phyloP scores from a whole-genome alignment of 2,888 invertebrate species.

The Philereme transversata region DNA sequence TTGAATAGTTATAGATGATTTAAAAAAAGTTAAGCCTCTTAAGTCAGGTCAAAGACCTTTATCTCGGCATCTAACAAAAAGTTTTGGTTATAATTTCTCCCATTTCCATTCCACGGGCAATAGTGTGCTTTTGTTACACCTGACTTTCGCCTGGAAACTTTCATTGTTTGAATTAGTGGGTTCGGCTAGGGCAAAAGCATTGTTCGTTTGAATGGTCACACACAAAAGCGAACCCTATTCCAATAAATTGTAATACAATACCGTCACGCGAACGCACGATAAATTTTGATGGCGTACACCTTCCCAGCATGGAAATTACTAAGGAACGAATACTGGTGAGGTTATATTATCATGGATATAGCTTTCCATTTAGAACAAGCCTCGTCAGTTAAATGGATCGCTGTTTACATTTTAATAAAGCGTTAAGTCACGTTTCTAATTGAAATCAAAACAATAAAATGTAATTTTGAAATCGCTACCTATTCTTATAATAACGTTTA shows the following conservation, averaged over 20 bases:
- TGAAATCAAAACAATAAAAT: conserved; percentile 18
- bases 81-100: conserved; percentile 24
- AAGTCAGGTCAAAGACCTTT: conserved; percentile 51
- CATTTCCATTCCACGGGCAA: conserved; percentile 7
- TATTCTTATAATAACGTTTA: conserved; percentile 3
- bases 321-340: conserved; percentile 13
- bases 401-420: conserved; percentile 25
- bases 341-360: conserved; percentile 19
- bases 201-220: conserved; percentile 56
- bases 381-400: conserved; percentile 20
- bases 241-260: conserved; percentile 61
- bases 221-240: conserved; percentile 61
- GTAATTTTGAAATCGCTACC: conserved; percentile 12
- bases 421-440: conserved; percentile 27
- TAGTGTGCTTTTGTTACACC: conserved; percentile 32
- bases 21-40: conserved; percentile 48
- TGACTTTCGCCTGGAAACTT: conserved; percentile 51
- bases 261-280: conserved; percentile 61
- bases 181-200: conserved; percentile 59
- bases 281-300: conserved; percentile 41
- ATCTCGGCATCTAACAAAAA: conserved; percentile 34
- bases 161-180: conserved; percentile 64
- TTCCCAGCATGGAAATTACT: conserved; percentile 21
- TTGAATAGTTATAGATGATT: conserved; percentile 60
- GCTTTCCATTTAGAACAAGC: conserved; percentile 25